Conservation (phyloP, 2,888 invertebrate species). For the Drosophila mayaguana region DNA sequence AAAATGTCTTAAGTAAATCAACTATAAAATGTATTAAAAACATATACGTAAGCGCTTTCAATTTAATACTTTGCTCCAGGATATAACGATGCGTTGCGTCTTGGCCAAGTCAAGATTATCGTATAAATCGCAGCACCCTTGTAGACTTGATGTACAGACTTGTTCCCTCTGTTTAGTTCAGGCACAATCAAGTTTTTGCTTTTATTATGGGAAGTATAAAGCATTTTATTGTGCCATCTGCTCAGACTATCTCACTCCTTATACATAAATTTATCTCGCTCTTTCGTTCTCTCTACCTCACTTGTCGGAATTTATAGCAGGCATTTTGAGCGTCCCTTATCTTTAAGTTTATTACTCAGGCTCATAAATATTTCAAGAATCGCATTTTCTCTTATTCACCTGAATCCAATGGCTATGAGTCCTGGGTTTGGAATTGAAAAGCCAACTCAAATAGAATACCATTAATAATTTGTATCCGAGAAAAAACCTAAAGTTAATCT, state of each 20-base stretch:
- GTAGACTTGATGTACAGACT: conserved; percentile 13
- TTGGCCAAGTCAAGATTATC: conserved; percentile 31
- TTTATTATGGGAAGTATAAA: conserved; percentile 68
- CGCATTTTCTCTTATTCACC: conserved; percentile 53
- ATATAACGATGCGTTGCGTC: conserved; percentile 27
- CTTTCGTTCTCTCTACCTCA: conserved; percentile 14
- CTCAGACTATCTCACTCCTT: conserved; percentile 39
- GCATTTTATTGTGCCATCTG: conserved; percentile 69
- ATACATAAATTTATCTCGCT: conserved; percentile 14
- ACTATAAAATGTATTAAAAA: not conserved
- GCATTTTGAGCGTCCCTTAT: conserved; percentile 63
- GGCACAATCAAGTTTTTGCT: conserved; percentile 72
- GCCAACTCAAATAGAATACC: conserved; percentile 13
- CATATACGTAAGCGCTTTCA: not conserved
- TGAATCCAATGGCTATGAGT: conserved; percentile 9
- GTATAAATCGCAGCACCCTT: conserved; percentile 58
- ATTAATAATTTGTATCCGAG: conserved; percentile 16
- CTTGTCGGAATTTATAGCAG: conserved; percentile 59
- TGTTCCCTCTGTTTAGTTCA: conserved; percentile 39
- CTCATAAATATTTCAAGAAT: conserved; percentile 66
- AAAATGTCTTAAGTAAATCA: not conserved
- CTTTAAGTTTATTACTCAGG: conserved; percentile 65
- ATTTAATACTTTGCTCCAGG: conserved; percentile 5
- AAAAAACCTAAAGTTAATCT: not conserved
- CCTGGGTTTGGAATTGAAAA: not conserved